These are phyloP conservation scores for Tetragnatha versicolor DNA, from an alignment of 1,140 invertebrate species.

Conservation along the genomic window DNA sequence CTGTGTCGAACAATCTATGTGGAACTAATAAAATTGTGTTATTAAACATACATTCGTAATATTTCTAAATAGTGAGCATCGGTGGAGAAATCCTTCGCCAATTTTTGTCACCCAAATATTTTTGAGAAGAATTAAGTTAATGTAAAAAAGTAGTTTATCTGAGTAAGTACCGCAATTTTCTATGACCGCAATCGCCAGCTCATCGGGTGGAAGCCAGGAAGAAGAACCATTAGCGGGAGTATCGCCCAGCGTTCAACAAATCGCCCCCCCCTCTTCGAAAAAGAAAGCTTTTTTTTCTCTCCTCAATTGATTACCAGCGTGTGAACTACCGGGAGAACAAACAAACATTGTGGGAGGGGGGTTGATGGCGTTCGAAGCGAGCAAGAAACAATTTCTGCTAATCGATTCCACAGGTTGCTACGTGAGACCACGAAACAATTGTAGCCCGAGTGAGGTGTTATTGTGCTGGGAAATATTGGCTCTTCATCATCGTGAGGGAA, in stretches of 20 bases:
- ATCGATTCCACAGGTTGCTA: slow-evolving; percentile 50
- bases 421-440: slow-evolving; percentile 43
- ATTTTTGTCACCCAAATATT: too few relatives aligned
- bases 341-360: slow-evolving; percentile 6
- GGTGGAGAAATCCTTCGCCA: too few relatives aligned
- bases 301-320: slow-evolving; percentile 38
- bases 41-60: too few relatives aligned
- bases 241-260: slow-evolving; percentile 38
- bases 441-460: neutral
- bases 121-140: too few relatives aligned
- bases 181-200: neutral
- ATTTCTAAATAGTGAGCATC: too few relatives aligned
- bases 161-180: too few relatives aligned
- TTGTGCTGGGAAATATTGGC: neutral
- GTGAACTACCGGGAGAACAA: slow-evolving; percentile 12
- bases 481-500: too few relatives aligned
- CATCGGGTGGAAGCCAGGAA: neutral
- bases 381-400: slow-evolving; percentile 30
- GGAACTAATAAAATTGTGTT: too few relatives aligned
- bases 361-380: slow-evolving; percentile 1
- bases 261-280: slow-evolving; percentile 24
- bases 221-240: slow-evolving; percentile 10
- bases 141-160: too few relatives aligned
- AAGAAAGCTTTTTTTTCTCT: neutral
- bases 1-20: too few relatives aligned